Evolutionary conservation across 2,113 vertebrate genomes (phyloP), one percentile per base, ranked within the genome.

Genomic region (Synchiropus splendidus): DNA sequence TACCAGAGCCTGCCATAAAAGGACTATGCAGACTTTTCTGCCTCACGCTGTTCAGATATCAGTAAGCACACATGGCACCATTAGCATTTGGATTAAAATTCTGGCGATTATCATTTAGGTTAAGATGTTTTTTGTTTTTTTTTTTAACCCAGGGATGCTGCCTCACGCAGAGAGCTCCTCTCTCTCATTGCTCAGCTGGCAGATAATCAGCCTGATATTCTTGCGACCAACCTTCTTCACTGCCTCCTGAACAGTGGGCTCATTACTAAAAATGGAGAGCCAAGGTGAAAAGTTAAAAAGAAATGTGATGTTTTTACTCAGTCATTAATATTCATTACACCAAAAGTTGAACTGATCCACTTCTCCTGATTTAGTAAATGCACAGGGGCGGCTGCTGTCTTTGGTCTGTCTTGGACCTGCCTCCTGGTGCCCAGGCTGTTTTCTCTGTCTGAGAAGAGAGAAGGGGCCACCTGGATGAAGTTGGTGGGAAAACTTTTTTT

Each of bases 21-120:
- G 93, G 91, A 33, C 82, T 99, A 30, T 99, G 94, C 81, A 97
- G 90, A 51, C 86, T 98, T 37, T 94, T 99, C 83, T 97, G 91
- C 78, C 81, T 99, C 58, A 96, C 94, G 5, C 82, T 94, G 54
- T 90, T 97, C 79, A 90, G 95, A 70, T 98, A 98, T 71, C 85
- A 89, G 94, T 92, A 74, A 75, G 67, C 78, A 8, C n/a, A 38
- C 27, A 1, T 15, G 1, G 3, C 27, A 8, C n/a, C n/a, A n/a
- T n/a, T n/a, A n/a, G n/a, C n/a, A n/a, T n/a, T n/a, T n/a, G n/a
- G n/a, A 5, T 27, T 27, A 5, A 27, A 27, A 5, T 27, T 4
- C 8, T 27, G 21, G 21, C n/a, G n/a, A 33, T 17, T 16, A 33
- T 12, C 1, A 2, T 49, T 3, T 42, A 16, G 37, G 12, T 34